A percentile compares a stretch with the other conserved stretches of the same genome.
These are phyloP conservation scores for Physella acuta DNA, from an alignment of 1,140 invertebrate species.

Conservation along the genomic window DNA sequence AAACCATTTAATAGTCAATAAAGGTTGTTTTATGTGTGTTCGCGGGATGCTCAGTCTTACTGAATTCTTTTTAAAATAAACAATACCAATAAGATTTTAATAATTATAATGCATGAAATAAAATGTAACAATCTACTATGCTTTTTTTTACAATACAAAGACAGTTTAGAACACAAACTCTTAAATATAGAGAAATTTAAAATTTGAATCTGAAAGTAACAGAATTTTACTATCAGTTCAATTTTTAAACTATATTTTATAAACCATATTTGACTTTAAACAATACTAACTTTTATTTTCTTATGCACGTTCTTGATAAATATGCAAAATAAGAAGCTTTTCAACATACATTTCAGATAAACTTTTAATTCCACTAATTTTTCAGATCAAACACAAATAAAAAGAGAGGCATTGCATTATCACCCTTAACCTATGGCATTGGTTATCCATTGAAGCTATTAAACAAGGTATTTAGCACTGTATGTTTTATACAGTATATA, in stretches of 20 bases:
- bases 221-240: too few species aligned
- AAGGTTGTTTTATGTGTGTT: background rate
- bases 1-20: background rate
- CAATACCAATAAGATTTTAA: constrained; percentile 23
- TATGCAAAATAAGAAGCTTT: background rate
- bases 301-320: background rate
- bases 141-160: background rate
- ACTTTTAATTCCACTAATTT: background rate
- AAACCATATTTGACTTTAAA: too few species aligned
- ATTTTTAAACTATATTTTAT: too few species aligned
- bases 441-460: constrained; percentile 73
- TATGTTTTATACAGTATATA: too few species aligned
- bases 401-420: constrained; percentile 82
- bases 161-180: background rate
- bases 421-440: constrained; percentile 90
- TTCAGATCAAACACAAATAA: constrained; percentile 77
- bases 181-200: too few species aligned
- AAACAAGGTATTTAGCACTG: constrained; percentile 86
- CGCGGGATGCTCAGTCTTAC: background rate
- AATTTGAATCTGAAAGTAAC: too few species aligned
- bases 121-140: background rate
- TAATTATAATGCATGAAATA: background rate
- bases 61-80: background rate
- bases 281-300: background rate
- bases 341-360: background rate